Base-by-base conservation (phyloP, 2,797 vertebrate species). In the Chrysocyon brachyurus region DNA sequence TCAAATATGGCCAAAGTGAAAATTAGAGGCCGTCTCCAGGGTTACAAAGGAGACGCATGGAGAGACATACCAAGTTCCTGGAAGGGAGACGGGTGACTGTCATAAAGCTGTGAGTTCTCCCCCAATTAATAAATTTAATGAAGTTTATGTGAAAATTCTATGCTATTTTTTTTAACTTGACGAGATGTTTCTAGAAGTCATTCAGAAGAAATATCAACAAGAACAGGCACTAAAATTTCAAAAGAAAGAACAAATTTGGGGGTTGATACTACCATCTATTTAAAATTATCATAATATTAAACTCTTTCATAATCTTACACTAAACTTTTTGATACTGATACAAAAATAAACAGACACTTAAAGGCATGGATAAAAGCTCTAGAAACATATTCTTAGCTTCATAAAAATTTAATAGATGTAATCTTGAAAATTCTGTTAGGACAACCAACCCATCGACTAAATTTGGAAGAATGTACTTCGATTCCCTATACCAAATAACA, bases 351-450 rank as follows among this genome's bases (percentile, higher is more conserved):
- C 21, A 83, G 61, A 73, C 14, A 70, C 52, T 91, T 84, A 91
- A 91, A 46, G 28, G 81, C 78, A 90, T 78, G 26, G n/a, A 87
- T 92, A 56, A 64, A 92, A 90, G 86, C 56, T 88, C 24, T 72
- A 90, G 59, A 72, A 77, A 93, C 33, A 93, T 11, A 90, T 21
- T 12, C 28, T 78, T 52, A 84, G 61, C 21, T 90, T 97, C 36
- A 95, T 83, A 92, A 94, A 96, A 96, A 73, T 90, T 68, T 92
- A 92, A 72, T 40, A 79, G 94, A 94, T 90, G 77, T 82, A 95
- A 96, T 85, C 97, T 87, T 93, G 81, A 90, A 97, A 96, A 79
- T 79, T 92, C 7, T 83, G n/a, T 52, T 79, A 92, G 82, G 91
- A 85, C 15, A 94, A 88, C 22, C 56, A 86, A 88, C 16, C 56